phyloP scores from a whole-genome alignment of 2,113 vertebrate species.

The Chlorocebus sabaeus region DNA sequence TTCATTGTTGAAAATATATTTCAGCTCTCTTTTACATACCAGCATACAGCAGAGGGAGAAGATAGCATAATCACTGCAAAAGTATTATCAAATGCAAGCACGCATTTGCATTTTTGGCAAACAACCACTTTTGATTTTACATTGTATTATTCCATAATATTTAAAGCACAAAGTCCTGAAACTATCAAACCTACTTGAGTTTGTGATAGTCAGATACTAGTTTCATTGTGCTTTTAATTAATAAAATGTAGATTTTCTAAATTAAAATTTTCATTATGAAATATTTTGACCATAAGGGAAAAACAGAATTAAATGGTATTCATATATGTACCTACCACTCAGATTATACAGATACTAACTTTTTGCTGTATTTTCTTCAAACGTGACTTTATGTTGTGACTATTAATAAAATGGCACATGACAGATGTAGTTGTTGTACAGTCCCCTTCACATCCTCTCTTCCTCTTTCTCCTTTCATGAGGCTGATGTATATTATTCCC shows the following conservation, averaged over 20 bases:
- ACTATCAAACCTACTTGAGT: background rate
- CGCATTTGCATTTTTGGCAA: background rate
- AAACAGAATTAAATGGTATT: background rate
- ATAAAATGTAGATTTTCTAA: background rate
- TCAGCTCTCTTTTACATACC: background rate
- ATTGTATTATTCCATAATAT: background rate
- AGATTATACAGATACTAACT: background rate
- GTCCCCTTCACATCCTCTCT: background rate
- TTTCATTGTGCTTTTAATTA: conserved; percentile 1
- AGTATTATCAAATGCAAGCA: background rate
- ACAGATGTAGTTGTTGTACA: no score
- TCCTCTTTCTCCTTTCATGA: background rate
- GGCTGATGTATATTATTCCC: background rate
- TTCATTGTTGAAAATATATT: background rate
- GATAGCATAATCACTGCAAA: background rate
- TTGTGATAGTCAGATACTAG: background rate
- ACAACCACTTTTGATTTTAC: background rate
- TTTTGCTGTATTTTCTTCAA: background rate
- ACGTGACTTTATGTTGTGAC: background rate
- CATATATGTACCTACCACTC: background rate
- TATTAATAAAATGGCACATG: background rate
- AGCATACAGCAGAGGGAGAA: background rate
- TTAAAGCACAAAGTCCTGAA: background rate
- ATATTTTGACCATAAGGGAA: background rate
- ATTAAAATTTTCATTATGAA: background rate